These are phyloP conservation scores for Nephila pilipes DNA, from an alignment of 1,140 invertebrate genomes.

Conservation along the genomic window DNA sequence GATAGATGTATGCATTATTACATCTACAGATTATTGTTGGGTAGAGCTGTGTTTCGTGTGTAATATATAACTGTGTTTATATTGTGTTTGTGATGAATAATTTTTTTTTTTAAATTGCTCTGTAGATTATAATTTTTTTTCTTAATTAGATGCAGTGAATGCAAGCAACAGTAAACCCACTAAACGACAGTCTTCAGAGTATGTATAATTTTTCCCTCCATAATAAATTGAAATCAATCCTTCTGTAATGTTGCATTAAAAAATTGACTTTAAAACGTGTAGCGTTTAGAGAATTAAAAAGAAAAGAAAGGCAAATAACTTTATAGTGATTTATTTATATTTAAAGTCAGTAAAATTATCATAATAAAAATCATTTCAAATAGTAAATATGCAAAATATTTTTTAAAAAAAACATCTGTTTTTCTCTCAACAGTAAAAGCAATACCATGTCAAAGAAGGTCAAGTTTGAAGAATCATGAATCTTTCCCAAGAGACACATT, in stretches of 20 bases:
- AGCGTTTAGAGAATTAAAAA: too few species aligned
- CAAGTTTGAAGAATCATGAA: slow-evolving; percentile 66
- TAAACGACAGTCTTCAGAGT: slow-evolving; percentile 61
- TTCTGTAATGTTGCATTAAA: too few species aligned
- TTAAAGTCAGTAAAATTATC: too few species aligned
- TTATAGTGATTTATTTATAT: too few species aligned
- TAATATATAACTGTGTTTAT: too few species aligned
- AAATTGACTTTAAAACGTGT: too few species aligned
- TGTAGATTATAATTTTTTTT: background rate
- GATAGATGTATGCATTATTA: too few species aligned
- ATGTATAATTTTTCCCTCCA: background rate
- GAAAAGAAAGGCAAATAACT: too few species aligned
- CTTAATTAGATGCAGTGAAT: slow-evolving; percentile 53
- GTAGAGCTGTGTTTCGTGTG: too few species aligned
- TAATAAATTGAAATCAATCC: background rate
- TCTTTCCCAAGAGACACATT: background rate
- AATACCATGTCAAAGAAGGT: slow-evolving; percentile 59
- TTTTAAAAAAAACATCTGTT: background rate
- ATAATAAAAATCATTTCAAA: background rate
- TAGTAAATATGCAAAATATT: background rate
- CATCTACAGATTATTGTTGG: too few species aligned
- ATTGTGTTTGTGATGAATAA: too few species aligned
- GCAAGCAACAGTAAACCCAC: background rate
- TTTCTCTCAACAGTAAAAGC: slow-evolving; percentile 33
- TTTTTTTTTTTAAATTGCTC: too few species aligned